These are phyloP conservation scores for Drosophila jambulina DNA, from an alignment of 1,140 invertebrate species.

Conservation along the genomic window DNA sequence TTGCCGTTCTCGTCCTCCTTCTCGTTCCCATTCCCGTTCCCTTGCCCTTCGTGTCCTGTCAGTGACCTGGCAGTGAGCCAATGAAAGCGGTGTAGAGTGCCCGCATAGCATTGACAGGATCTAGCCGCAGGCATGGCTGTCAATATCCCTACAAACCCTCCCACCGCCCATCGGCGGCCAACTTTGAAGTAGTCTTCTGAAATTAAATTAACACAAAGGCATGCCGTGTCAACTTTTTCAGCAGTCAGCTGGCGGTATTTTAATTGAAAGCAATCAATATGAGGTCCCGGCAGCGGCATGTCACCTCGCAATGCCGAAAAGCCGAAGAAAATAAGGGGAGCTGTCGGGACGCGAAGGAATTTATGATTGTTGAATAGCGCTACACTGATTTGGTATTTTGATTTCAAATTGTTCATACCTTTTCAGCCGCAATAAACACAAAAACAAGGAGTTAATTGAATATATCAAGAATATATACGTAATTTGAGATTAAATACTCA, in stretches of 20 bases:
- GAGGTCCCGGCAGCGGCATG: conserved; percentile 9
- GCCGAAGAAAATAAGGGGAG: background rate
- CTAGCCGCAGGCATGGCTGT: conserved; percentile 48
- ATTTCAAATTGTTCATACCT: background rate
- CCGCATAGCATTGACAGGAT: conserved; percentile 57
- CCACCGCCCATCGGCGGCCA: conserved; percentile 35
- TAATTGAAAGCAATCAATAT: conserved; percentile 82
- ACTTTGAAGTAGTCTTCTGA: conserved; percentile 72
- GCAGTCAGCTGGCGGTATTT: conserved; percentile 69
- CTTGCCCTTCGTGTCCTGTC: conserved; percentile 32
- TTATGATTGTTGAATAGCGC: conserved; percentile 7
- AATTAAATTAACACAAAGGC: conserved; percentile 81
- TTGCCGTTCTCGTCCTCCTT: background rate
- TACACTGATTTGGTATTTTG: background rate
- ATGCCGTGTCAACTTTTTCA: conserved; percentile 64
- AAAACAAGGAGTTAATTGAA: background rate
- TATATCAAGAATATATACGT: background rate
- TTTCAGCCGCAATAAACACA: too few relatives aligned
- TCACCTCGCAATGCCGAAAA: conserved; percentile 6
- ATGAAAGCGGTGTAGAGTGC: conserved; percentile 38
- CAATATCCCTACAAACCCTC: conserved; percentile 19
- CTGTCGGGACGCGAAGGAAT: conserved; percentile 5
- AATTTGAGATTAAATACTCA: background rate
- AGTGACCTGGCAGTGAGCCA: conserved; percentile 35
- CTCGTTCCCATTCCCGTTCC: background rate